phyloP scores from a whole-genome alignment of 2,888 invertebrate species.

The Drosophila sordidula region DNA sequence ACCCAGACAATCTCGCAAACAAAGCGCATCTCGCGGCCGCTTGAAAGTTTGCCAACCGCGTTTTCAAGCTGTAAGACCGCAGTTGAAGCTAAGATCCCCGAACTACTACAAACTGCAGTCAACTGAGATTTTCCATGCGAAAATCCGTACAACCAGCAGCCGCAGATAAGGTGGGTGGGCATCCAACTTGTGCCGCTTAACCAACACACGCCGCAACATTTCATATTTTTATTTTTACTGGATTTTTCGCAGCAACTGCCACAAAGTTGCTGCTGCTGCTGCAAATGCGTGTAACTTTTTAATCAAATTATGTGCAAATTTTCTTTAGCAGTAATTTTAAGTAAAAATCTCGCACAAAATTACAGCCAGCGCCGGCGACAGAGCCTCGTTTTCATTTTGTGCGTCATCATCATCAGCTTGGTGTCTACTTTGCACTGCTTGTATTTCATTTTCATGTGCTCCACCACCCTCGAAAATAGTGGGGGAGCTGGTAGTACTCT shows the following conservation, averaged over 20 bases:
- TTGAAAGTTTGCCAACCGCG: slow-evolving; percentile 43
- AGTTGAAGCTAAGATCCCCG: slow-evolving; percentile 43
- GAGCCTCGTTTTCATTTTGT: slow-evolving; percentile 23
- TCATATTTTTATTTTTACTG: slow-evolving; percentile 32
- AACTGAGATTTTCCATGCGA: slow-evolving; percentile 41
- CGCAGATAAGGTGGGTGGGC: slow-evolving; percentile 3
- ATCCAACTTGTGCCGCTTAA: slow-evolving; percentile 12
- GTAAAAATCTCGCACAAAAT: slow-evolving; percentile 72
- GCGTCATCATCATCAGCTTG: slow-evolving; percentile 41
- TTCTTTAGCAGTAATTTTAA: slow-evolving; percentile 81
- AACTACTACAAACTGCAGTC: slow-evolving; percentile 47
- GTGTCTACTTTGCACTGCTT: slow-evolving; percentile 57
- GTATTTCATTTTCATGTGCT: slow-evolving; percentile 67
- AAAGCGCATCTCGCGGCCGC: slow-evolving; percentile 18
- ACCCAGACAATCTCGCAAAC: slow-evolving; percentile 1
- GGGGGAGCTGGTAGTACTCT: slow-evolving; percentile 4
- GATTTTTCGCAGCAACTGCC: slow-evolving; percentile 18
- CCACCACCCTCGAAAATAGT: slow-evolving; percentile 1
- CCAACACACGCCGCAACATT: slow-evolving; percentile 29
- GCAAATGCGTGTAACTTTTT: slow-evolving; percentile 81
- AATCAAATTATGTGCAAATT: slow-evolving; percentile 81
- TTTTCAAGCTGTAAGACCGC: slow-evolving; percentile 64
- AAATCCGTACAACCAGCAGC: background rate
- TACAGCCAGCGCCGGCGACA: slow-evolving; percentile 32
- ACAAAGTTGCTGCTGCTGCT: slow-evolving; percentile 55